phyloP scores from a whole-genome alignment of 2,888 invertebrate genomes.

The Epinotia ramella region DNA sequence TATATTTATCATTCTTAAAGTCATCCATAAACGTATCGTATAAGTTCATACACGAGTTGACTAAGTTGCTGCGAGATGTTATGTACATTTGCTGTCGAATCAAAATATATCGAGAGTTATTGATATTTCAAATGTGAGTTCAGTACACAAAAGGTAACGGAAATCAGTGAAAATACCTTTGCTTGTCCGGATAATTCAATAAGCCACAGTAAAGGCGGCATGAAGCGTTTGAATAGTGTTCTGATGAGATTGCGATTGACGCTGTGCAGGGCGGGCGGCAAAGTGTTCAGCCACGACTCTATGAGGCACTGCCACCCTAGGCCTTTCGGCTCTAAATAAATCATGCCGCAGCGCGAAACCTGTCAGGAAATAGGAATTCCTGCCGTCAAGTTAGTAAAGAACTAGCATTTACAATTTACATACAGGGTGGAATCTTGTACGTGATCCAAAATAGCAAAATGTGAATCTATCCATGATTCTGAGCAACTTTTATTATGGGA shows the following conservation, averaged over 20 bases:
- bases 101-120: background rate
- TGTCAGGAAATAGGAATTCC: constrained; percentile 54
- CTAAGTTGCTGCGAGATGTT: constrained; percentile 94
- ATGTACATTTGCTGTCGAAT: constrained; percentile 91
- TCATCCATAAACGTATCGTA: constrained; percentile 96
- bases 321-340: constrained; percentile 95
- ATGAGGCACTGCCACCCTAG: constrained; percentile 97
- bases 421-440: no score
- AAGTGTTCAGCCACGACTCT: constrained; percentile 92
- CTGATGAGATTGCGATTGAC: constrained; percentile 89
- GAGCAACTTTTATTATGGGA: no score
- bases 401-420: background rate
- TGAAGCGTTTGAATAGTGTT: constrained; percentile 91
- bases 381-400: background rate
- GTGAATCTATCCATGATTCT: no score
- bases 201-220: constrained; percentile 91
- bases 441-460: no score
- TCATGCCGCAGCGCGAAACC: constrained; percentile 98
- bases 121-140: background rate
- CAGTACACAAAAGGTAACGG: constrained; percentile 3
- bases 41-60: constrained; percentile 92
- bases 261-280: constrained; percentile 90
- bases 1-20: constrained; percentile 90
- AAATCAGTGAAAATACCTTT: constrained; percentile 76
- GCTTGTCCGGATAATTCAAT: constrained; percentile 88